phyloP scores from a whole-genome alignment of 2,797 vertebrate species.

The Oophaga sylvatica region DNA sequence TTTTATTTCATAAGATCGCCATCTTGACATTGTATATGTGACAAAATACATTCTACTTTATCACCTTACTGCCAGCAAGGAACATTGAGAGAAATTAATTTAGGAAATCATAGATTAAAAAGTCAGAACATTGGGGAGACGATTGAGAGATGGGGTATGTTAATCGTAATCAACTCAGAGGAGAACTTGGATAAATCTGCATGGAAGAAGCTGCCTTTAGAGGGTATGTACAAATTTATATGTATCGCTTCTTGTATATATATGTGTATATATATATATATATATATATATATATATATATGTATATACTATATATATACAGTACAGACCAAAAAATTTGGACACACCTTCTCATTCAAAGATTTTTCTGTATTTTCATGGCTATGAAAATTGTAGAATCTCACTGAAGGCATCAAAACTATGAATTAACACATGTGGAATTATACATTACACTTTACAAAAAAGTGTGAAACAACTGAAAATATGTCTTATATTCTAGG shows the following conservation, averaged over 20 bases:
- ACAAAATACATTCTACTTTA: conserved; percentile 55
- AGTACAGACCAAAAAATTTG: no score
- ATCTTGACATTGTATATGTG: conserved; percentile 56
- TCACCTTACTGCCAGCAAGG: conserved; percentile 38
- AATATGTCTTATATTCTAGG: no score
- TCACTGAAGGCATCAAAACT: no score
- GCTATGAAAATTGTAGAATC: no score
- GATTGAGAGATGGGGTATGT: background rate
- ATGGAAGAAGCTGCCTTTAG: background rate
- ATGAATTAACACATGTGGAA: no score
- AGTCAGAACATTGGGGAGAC: conserved; percentile 25
- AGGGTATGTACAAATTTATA: background rate
- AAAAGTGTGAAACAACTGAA: no score
- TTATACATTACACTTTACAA: no score
- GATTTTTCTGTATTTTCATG: no score
- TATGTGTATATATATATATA: no score
- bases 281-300: no score
- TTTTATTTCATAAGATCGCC: conserved; percentile 56
- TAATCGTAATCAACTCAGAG: background rate
- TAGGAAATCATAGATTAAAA: conserved; percentile 44
- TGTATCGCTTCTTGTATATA: background rate
- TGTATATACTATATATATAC: no score
- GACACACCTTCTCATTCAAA: no score
- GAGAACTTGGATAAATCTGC: background rate
- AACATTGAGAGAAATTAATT: conserved; percentile 48